Base-by-base conservation (phyloP, 2,113 vertebrate species). In the Cryptoleucopteryx plumbea region DNA sequence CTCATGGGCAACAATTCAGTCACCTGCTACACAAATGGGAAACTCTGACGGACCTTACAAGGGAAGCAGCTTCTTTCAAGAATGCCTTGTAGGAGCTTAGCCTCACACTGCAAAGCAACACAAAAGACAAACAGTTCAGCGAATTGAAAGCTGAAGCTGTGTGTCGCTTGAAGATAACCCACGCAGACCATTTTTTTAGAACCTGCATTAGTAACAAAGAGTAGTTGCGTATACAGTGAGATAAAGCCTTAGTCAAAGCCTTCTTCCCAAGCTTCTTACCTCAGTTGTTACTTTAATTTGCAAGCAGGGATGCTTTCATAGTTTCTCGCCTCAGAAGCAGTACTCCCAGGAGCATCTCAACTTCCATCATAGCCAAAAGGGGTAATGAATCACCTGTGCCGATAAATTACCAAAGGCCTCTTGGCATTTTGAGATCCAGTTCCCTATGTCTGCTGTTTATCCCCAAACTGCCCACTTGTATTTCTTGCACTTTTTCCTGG, bases 11-110 rank as follows among this genome's bases (percentile, higher is more conserved):
- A 73, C 22, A 13, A 38, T 66, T 73, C 68, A 32, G n/a, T 45
- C 84, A 74, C 38, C 25, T 48, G 40, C 65, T 53, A 48, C 19
- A 16, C 38, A 71, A 47, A 45, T 5, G 16, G 45, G 38, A 61
- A 55, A 34, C 53, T 77, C 85, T 0, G 1, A 50, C 0, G 0
- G 22, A 23, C 58, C 65, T 43, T 52, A 42, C 20, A 53, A 75
- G 23, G 32, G 29, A 95, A 65, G 11, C 20, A 50, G 36, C 29
- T 71, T 70, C 86, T 72, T 75, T 79, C 48, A 48, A 34, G 22
- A 79, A 55, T 4, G 43, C 16, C 20, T 36, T 15, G 8, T 13
- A 45, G 68, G 48, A 68, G 25, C 27, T 81, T 40, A 81, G 80
- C 77, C 52, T 88, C 31, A 29, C 1, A 1, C 47, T 72, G 61